These are phyloP conservation scores for Eupsilia transversa DNA, from an alignment of 2,888 invertebrate genomes.

Conservation along the genomic window DNA sequence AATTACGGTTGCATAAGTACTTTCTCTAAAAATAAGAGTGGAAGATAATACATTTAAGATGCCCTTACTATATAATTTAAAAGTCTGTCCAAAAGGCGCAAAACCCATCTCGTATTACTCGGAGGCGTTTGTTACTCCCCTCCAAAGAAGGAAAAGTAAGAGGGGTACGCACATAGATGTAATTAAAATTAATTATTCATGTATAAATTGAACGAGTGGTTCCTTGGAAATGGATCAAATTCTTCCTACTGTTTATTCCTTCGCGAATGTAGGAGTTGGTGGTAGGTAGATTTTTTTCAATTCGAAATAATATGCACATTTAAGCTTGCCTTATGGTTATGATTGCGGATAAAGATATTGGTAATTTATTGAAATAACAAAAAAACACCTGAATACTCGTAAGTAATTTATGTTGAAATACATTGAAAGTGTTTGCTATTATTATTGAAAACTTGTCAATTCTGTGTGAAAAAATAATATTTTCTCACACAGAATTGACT, in stretches of 20 bases:
- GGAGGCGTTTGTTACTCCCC: conserved; percentile 54
- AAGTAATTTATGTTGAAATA: background rate
- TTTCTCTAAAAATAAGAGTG: conserved; percentile 28
- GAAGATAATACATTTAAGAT: conserved; percentile 48
- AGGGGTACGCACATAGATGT: conserved; percentile 61
- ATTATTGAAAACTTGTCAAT: background rate
- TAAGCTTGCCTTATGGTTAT: background rate
- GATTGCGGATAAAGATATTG: background rate
- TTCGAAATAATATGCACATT: background rate
- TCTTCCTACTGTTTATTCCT: conserved; percentile 42
- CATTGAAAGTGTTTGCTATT: background rate
- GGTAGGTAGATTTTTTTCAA: background rate
- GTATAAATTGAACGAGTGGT: conserved; percentile 61
- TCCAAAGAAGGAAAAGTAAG: conserved; percentile 58
- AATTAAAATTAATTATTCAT: conserved; percentile 65
- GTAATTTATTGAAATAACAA: background rate
- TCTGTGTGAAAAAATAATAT: background rate
- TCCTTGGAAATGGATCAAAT: conserved; percentile 63
- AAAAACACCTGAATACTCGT: background rate
- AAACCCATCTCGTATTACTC: conserved; percentile 60
- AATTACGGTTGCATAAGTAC: conserved; percentile 18
- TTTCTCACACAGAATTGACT: no score
- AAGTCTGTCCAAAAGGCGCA: conserved; percentile 42
- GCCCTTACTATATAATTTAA: conserved; percentile 41
- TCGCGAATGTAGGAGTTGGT: conserved; percentile 3